Percentiles rank a stretch among this genome's conserved stretches.
Conservation (phyloP, 2,888 invertebrate genomes). For the Unio delphinus region DNA sequence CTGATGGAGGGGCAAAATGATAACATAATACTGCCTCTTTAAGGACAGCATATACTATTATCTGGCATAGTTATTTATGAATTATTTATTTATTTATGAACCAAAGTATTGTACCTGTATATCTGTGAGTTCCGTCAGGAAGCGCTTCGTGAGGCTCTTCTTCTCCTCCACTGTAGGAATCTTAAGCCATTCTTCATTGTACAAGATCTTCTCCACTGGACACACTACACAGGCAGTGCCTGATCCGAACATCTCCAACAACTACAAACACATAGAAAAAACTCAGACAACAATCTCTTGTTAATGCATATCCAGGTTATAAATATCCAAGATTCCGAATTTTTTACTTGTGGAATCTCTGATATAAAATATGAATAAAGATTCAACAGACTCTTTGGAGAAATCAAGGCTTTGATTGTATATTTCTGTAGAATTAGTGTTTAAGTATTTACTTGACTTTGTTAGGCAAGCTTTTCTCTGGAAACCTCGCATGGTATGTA, state of each 20-base stretch:
- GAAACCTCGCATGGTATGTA: too few species aligned
- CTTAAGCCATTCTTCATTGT: constrained; percentile 75
- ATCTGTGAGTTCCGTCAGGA: constrained; percentile 78
- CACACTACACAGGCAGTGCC: constrained; percentile 97
- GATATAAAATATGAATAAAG: too few species aligned
- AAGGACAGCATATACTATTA: not conserved
- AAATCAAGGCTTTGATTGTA: too few species aligned
- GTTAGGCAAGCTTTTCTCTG: too few species aligned
- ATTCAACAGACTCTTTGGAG: too few species aligned
- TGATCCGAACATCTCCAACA: constrained; percentile 96
- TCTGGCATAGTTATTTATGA: not conserved
- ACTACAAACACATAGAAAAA: constrained; percentile 74
- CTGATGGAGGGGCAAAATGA: too few species aligned
- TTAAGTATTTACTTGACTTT: too few species aligned
- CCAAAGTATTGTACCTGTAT: constrained; percentile 78
- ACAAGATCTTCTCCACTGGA: constrained; percentile 90
- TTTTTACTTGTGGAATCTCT: too few species aligned
- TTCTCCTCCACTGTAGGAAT: constrained; percentile 75
- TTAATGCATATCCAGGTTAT: too few species aligned
- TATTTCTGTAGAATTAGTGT: too few species aligned
- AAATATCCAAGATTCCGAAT: too few species aligned
- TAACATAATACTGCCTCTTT: not conserved
- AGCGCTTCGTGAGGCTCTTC: constrained; percentile 21
- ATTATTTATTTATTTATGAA: not conserved
- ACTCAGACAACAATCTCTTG: not conserved